Conservation (phyloP, 2,888 invertebrate genomes). For the Scelioninae gen. 2 region DNA sequence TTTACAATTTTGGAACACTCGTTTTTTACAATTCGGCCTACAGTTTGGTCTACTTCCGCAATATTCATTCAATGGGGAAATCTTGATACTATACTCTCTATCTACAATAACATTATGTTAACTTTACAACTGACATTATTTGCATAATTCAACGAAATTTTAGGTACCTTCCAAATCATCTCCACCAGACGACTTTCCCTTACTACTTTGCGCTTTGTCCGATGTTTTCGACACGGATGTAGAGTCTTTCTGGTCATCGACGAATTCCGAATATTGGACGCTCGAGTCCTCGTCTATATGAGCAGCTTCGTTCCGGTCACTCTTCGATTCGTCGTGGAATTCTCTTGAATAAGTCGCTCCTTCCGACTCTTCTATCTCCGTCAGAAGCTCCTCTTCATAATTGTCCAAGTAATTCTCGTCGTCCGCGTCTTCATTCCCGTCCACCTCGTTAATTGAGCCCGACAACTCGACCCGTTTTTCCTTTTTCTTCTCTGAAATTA, state of each 20-base stretch:
- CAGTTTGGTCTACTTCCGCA: slow-evolving; percentile 19
- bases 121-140: background rate
- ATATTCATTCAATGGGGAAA: background rate
- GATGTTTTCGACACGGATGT: slow-evolving; percentile 15
- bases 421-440: slow-evolving; percentile 33
- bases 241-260: slow-evolving; percentile 36
- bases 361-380: slow-evolving; percentile 45
- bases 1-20: slow-evolving; percentile 14
- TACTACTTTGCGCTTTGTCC: slow-evolving; percentile 8
- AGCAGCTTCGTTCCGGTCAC: slow-evolving; percentile 28
- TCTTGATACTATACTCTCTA: background rate
- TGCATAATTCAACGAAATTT: slow-evolving; percentile 6
- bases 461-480: slow-evolving; percentile 15
- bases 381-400: slow-evolving; percentile 40
- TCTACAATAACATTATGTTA: slow-evolving; percentile 36
- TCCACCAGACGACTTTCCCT: background rate
- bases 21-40: slow-evolving; percentile 11
- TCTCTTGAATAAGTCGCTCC: slow-evolving; percentile 44
- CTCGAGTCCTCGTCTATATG: slow-evolving; percentile 36
- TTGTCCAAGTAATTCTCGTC: slow-evolving; percentile 45
- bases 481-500: slow-evolving; percentile 5
- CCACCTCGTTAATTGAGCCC: slow-evolving; percentile 32
- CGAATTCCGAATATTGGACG: slow-evolving; percentile 33
- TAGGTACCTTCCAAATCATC: slow-evolving; percentile 44
- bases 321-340: slow-evolving; percentile 32